Evolutionary conservation across 2,113 vertebrate genomes (phyloP).

Genomic region (Lampris megalopsis): DNA sequence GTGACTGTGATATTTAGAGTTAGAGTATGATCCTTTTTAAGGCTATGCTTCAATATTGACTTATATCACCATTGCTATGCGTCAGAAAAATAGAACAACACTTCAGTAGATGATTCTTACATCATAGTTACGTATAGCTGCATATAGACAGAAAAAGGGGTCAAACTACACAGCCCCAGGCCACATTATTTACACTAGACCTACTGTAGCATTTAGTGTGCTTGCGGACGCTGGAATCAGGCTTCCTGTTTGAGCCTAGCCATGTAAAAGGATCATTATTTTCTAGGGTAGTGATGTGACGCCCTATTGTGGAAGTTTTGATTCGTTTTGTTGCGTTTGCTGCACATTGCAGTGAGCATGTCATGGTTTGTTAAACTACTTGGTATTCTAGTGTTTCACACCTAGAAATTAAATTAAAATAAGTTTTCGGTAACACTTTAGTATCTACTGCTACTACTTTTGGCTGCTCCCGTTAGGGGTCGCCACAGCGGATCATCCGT

Average conservation of each 20-base stretch:
- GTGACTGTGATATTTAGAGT: constrained; percentile 22
- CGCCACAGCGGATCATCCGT: too few species aligned
- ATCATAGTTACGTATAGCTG: constrained; percentile 40
- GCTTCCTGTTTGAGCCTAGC: constrained; percentile 1
- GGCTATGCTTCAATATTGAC: not conserved
- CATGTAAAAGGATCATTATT: constrained; percentile 4
- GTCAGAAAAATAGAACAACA: constrained; percentile 51
- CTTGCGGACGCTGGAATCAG: not conserved
- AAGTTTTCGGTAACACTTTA: too few species aligned
- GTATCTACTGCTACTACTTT: too few species aligned
- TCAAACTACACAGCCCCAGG: constrained; percentile 44
- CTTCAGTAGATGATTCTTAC: constrained; percentile 35
- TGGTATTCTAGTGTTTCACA: too few species aligned
- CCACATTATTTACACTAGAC: constrained; percentile 46
- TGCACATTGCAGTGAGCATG: too few species aligned
- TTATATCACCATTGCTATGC: constrained; percentile 9
- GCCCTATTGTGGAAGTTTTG: not conserved
- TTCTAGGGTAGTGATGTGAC: not conserved
- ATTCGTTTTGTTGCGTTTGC: not conserved
- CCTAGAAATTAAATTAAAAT: too few species aligned
- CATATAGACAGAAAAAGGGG: constrained; percentile 63
- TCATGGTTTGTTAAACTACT: too few species aligned
- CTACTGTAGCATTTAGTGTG: constrained; percentile 22
- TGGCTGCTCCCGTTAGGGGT: too few species aligned
- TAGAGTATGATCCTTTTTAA: constrained; percentile 16